Evolutionary conservation across 2,888 invertebrate genomes (phyloP).

Genomic region (Tribolium freemani): DNA sequence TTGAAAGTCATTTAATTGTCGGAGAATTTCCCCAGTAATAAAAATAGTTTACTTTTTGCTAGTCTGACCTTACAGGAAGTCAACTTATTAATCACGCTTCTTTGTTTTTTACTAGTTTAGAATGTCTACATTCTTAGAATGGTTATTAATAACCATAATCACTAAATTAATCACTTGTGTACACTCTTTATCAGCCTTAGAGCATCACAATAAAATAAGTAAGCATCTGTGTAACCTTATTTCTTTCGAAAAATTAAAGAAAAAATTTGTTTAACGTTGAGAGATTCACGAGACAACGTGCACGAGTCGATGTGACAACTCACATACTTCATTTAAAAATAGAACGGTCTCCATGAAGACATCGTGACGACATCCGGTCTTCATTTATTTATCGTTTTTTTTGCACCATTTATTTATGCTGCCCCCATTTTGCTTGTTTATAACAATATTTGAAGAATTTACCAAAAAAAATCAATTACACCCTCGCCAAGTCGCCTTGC

Average conservation of each 20-base stretch:
- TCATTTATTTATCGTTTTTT: constrained; percentile 32
- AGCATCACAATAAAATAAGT: background rate
- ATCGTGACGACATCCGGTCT: constrained; percentile 27
- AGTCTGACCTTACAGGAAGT: too few species aligned
- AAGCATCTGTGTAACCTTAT: background rate
- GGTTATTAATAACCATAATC: background rate
- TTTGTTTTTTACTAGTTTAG: background rate
- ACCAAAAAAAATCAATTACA: too few species aligned
- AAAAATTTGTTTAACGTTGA: constrained; percentile 22
- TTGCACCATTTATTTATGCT: constrained; percentile 23
- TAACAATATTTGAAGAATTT: too few species aligned
- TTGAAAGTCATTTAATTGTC: too few species aligned
- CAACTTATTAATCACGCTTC: background rate
- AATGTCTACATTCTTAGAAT: background rate
- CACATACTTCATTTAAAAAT: constrained; percentile 22
- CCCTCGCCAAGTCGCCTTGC: too few species aligned
- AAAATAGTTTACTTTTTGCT: too few species aligned
- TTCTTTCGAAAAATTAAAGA: background rate
- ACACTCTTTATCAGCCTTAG: background rate
- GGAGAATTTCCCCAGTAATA: too few species aligned
- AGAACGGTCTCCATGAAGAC: constrained; percentile 18
- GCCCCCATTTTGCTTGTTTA: background rate
- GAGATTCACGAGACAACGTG: constrained; percentile 25
- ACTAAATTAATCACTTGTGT: background rate
- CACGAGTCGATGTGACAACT: constrained; percentile 32